Percentiles rank a stretch among this genome's conserved stretches.
phyloP scores from a whole-genome alignment of 2,797 vertebrate genomes.

The Sebastes kiyomatsui region DNA sequence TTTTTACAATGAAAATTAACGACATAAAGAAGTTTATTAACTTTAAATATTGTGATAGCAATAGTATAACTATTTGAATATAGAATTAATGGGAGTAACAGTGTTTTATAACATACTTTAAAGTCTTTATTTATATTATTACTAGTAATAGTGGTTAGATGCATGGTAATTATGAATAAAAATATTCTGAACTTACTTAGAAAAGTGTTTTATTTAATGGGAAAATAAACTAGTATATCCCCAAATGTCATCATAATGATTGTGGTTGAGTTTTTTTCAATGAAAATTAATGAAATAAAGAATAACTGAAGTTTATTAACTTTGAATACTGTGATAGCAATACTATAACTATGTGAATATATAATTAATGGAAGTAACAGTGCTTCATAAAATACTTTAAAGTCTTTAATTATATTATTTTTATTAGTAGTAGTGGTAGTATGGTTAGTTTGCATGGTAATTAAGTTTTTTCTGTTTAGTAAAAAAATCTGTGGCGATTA shows the following conservation, averaged over 20 bases:
- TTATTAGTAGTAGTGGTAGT: not conserved
- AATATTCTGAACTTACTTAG: not conserved
- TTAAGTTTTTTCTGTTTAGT: not conserved
- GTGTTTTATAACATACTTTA: not conserved
- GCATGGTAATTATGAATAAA: not conserved
- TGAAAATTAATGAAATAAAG: constrained; percentile 12
- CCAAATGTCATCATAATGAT: not conserved
- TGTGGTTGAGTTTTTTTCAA: not conserved
- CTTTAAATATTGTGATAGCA: not conserved
- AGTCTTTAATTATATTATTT: not conserved
- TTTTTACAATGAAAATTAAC: constrained; percentile 15
- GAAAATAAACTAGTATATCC: not conserved
- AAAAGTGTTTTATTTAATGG: not conserved
- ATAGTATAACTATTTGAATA: not conserved
- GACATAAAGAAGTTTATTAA: not conserved
- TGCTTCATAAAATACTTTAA: not conserved
- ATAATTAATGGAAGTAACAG: not conserved
- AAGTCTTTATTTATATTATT: not conserved
- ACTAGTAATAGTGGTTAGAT: not conserved
- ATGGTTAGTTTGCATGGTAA: not conserved
- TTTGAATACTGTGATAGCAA: not conserved
- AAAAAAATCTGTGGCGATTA: not conserved
- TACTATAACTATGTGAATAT: not conserved
- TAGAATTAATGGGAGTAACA: not conserved
- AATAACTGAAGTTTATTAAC: not conserved